Percentiles rank a stretch among this genome's conserved stretches.
Evolutionary conservation across 2,113 vertebrate genomes (phyloP).

Genomic region (Donacobius atricapilla): DNA sequence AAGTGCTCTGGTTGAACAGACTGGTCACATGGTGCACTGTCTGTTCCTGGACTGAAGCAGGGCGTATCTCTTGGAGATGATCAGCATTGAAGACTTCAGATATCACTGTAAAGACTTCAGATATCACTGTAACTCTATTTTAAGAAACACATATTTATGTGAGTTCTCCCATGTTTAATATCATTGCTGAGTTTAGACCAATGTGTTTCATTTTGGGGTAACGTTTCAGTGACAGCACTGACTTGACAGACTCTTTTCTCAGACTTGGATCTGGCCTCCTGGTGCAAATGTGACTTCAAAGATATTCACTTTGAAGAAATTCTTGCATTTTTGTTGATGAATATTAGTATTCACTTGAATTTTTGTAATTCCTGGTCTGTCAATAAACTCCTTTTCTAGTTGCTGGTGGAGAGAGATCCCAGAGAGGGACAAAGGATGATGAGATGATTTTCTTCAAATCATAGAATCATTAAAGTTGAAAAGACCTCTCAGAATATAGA

Average conservation of each 20-base stretch:
- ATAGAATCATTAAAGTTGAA: background rate
- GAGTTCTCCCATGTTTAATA: background rate
- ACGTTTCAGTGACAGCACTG: background rate
- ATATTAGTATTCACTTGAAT: background rate
- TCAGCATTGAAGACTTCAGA: background rate
- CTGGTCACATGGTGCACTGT: background rate
- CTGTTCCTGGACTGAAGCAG: background rate
- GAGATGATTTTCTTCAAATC: background rate
- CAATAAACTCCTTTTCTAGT: background rate
- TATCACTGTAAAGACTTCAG: background rate
- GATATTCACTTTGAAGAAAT: background rate
- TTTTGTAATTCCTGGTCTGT: background rate
- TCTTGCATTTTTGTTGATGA: background rate
- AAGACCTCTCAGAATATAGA: background rate
- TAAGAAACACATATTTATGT: background rate
- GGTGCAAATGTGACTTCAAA: background rate
- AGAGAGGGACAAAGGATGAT: background rate
- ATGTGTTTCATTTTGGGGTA: background rate
- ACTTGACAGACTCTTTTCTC: background rate
- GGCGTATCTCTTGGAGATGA: background rate
- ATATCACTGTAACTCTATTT: background rate
- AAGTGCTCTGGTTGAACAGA: background rate
- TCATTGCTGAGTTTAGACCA: background rate
- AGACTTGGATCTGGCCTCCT: background rate
- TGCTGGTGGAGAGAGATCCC: background rate